Conservation (phyloP, 2,888 invertebrate species). For the Eurytoma californica region DNA sequence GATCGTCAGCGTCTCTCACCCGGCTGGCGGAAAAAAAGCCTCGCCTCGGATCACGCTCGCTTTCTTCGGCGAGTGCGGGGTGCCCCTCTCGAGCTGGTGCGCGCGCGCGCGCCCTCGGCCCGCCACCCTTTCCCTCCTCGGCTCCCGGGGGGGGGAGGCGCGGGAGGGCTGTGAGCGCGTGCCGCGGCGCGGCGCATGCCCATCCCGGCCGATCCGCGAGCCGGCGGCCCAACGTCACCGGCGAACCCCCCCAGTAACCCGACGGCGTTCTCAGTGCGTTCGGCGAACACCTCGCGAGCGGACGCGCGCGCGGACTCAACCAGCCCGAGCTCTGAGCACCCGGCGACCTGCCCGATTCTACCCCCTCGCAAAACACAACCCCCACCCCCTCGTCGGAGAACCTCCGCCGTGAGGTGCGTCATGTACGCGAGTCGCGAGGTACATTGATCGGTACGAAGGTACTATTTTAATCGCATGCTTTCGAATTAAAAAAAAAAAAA, state of each 20-base stretch:
- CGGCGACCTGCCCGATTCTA: too few relatives aligned
- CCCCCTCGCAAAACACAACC: too few relatives aligned
- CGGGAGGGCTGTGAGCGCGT: constrained; percentile 30
- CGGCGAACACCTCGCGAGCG: constrained; percentile 74
- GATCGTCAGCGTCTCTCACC: too few relatives aligned
- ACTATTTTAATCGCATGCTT: too few relatives aligned
- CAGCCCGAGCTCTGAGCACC: not conserved
- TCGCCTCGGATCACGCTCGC: not conserved
- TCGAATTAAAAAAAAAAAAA: too few relatives aligned
- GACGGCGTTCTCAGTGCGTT: constrained; percentile 73
- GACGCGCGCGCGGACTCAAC: constrained; percentile 64
- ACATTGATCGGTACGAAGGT: too few relatives aligned
- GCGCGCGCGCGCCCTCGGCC: not conserved
- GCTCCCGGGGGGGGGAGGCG: too few relatives aligned
- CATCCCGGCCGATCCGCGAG: constrained; percentile 67
- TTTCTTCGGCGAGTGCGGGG: not conserved
- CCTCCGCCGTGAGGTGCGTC: too few relatives aligned
- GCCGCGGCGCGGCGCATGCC: constrained; percentile 69
- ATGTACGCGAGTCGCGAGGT: too few relatives aligned
- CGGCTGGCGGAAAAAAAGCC: not conserved
- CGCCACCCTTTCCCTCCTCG: too few relatives aligned
- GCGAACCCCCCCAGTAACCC: constrained; percentile 68
- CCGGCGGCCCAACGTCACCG: constrained; percentile 70
- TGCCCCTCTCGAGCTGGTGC: not conserved
- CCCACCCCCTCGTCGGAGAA: too few relatives aligned